Base-by-base conservation (phyloP, 2,888 invertebrate species). In the Idaea aversata region DNA sequence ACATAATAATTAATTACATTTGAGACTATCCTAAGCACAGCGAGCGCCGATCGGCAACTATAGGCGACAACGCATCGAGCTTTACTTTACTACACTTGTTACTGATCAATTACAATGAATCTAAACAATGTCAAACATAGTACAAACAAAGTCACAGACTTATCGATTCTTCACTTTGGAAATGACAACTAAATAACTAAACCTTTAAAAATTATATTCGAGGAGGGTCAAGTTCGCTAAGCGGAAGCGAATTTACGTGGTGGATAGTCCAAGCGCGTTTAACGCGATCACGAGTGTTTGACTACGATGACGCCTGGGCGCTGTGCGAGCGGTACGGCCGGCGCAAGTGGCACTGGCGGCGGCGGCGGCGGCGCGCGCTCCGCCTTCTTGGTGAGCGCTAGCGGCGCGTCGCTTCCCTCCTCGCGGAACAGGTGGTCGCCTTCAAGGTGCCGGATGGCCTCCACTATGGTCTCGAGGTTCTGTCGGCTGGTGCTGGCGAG, bases 391-490 rank as follows among this genome's bases (percentile, higher is more conserved):
- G 94, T 95, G 70, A 95, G 89, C 47, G 95, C 95, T 38, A 95
- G 88, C 15, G 95, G 95, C 63, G 88, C 87, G 63, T 95, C 94
- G 10, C 90, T 82, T 75, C 94, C 93, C 77, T 95, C 96, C 79
- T 98, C 98, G 72, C 96, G 95, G 90, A 98, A 98, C 83, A 98
- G 93, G 87, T 98, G 98, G 86, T 98, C 99, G 59, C 99, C 99
- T 87, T 99, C 99, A 75, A 99, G 93, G 86, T 99, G 99, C 58
- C 99, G 96, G 81, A 99, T 99, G 65, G 99, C 99, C 88, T 99
- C 99, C 58, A 99, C 98, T 75, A 99, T 99, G 15, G 99, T 99
- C 90, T 99, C 99, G 78, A 99, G 94, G 88, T 99, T 99, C 87
- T 98, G 98, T 65, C 98, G 95, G 71, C 98, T 98, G 63, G 97